Base-by-base conservation (phyloP, 2,113 vertebrate species). In the Plecturocebus donacophilus region DNA sequence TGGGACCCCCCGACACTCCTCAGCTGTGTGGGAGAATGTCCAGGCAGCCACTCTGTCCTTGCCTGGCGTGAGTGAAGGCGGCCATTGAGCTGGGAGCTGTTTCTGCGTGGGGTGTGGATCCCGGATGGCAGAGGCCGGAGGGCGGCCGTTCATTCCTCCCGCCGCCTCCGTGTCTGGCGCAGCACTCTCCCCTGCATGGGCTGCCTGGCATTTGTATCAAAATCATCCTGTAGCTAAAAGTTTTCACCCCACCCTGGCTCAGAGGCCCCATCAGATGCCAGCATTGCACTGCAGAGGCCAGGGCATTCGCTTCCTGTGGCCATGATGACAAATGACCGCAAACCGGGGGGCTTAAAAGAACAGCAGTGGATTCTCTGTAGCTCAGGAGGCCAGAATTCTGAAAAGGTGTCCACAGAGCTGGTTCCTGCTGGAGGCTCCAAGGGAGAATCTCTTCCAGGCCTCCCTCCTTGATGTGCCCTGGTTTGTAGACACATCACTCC, bases 401-500 rank as follows among this genome's bases (percentile, higher is more conserved):
- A 88, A 56, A 25, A 52, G 90, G 45, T n/a, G 21, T 42, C 13
- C 13, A 30, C 66, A 32, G 56, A 30, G 16, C 20, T 30, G 42
- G 40, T 8, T n/a, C 19, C 56, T 79, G 30, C 90, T 4, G 32
- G 10, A 71, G 6, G 32, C 49, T 54, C 10, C 3, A 1, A 77
- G 45, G 49, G 35, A 19, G 66, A 30, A 0, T 13, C 27, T 27
- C 8, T 27, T 3, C 49, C 23, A 35, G 64, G 38, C 19, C 52
- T 45, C 6, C 47, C 12, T 19, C 75, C 66, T 68, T n/a, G 66
- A 8, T 13, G 1, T 0, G 38, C 70, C 54, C 84, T 40, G 42
- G 71, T 19, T 17, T 13, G 0, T 25, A 8, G 47, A 7, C 3
- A 1, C 5, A 1, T 45, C 38, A 0, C 23, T 58, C 38, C 8